Evolutionary conservation across 2,888 invertebrate genomes (phyloP).

Genomic region (Xanthia icteritia): DNA sequence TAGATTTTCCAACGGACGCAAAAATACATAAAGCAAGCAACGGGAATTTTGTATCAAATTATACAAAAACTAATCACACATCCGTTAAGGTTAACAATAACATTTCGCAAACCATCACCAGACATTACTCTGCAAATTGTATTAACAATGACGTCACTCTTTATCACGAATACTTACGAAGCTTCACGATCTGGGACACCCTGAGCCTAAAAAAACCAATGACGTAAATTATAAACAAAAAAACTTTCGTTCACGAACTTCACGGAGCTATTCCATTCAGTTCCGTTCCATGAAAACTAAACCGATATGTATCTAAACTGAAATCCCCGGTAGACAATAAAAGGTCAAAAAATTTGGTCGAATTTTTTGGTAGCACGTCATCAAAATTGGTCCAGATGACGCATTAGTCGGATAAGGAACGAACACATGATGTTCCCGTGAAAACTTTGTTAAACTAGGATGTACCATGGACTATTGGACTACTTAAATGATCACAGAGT

Average conservation of each 20-base stretch:
- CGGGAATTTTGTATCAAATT: slow-evolving; percentile 17
- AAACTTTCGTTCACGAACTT: slow-evolving; percentile 60
- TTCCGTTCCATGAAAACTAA: slow-evolving; percentile 70
- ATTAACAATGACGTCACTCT: slow-evolving; percentile 65
- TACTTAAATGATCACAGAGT: slow-evolving; percentile 9
- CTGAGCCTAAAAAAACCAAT: slow-evolving; percentile 57
- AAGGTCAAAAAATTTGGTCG: slow-evolving; percentile 61
- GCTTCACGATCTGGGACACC: slow-evolving; percentile 39
- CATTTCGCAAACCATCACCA: slow-evolving; percentile 4
- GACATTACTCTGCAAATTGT: slow-evolving; percentile 27
- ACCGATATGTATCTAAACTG: slow-evolving; percentile 62
- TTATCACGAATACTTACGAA: slow-evolving; percentile 25
- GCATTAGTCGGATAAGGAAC: slow-evolving; percentile 59
- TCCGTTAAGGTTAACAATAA: slow-evolving; percentile 45
- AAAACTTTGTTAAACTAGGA: slow-evolving; percentile 19
- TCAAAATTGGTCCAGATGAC: slow-evolving; percentile 66
- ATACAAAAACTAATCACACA: slow-evolving; percentile 32
- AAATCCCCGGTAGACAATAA: slow-evolving; percentile 65
- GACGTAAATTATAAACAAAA: slow-evolving; percentile 63
- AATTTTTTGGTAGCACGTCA: slow-evolving; percentile 62
- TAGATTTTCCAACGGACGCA: slow-evolving; percentile 6
- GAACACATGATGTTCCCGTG: slow-evolving; percentile 9
- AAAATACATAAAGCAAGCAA: not conserved
- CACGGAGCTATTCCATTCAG: slow-evolving; percentile 64
- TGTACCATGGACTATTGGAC: slow-evolving; percentile 6